Conservation (phyloP, 2,113 vertebrate genomes). For the Morone chrysops region DNA sequence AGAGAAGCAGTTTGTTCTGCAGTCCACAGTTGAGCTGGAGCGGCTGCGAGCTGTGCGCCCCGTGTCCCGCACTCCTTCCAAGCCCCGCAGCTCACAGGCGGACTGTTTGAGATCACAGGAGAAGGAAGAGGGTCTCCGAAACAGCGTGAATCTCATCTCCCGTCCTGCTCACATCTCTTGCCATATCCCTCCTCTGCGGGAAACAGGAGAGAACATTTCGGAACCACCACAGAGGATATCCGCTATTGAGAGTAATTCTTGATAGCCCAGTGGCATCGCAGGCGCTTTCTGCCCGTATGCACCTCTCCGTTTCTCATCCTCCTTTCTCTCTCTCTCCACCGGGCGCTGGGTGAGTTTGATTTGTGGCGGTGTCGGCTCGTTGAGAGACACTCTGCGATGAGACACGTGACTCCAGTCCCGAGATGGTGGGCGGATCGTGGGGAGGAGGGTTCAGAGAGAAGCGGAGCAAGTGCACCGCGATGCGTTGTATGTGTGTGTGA, state of each 20-base stretch:
- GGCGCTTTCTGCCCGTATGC: conserved; percentile 35
- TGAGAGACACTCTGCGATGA: conserved; percentile 71
- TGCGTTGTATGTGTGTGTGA: conserved; percentile 26
- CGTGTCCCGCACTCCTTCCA: conserved; percentile 39
- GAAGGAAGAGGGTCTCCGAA: conserved; percentile 31
- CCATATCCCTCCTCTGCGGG: conserved; percentile 34
- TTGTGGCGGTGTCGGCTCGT: conserved; percentile 68
- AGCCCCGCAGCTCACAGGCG: conserved; percentile 51
- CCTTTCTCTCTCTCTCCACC: conserved; percentile 40
- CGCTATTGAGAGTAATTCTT: conserved; percentile 20
- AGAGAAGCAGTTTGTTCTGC: not conserved
- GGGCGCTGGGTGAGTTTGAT: conserved; percentile 75
- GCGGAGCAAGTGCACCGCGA: conserved; percentile 74
- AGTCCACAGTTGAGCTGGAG: conserved; percentile 39
- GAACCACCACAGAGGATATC: not conserved
- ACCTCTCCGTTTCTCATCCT: conserved; percentile 50
- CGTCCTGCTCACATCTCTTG: conserved; percentile 33
- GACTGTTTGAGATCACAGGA: conserved; percentile 58
- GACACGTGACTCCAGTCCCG: conserved; percentile 80
- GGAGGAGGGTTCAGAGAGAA: conserved; percentile 73
- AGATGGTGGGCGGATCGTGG: conserved; percentile 80
- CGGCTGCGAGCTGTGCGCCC: conserved; percentile 44
- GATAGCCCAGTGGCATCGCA: conserved; percentile 13
- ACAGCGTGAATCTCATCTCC: conserved; percentile 65
- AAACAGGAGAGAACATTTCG: not conserved